Evolutionary conservation across 2,797 vertebrate genomes (phyloP).

Genomic region (Phataginus tricuspis): DNA sequence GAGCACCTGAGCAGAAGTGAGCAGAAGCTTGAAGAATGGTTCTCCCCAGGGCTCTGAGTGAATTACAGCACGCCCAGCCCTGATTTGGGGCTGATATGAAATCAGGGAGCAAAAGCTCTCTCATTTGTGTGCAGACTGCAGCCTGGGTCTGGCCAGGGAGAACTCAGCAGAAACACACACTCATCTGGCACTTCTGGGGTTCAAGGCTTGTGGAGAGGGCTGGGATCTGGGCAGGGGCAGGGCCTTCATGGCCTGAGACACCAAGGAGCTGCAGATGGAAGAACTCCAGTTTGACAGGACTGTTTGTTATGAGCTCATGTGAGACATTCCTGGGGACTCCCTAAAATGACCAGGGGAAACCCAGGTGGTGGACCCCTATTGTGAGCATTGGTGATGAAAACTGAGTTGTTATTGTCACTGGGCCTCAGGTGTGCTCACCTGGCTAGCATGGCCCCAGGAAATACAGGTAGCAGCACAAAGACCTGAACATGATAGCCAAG

Average conservation of each 20-base stretch:
- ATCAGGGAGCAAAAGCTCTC: neutral
- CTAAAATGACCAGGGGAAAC: neutral
- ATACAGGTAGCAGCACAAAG: neutral
- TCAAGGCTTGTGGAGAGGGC: neutral
- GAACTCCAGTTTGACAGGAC: neutral
- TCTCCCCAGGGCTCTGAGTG: neutral
- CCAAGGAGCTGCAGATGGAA: neutral
- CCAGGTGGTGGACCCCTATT: neutral
- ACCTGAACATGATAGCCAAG: neutral
- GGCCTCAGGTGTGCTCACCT: neutral
- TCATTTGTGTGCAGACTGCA: neutral
- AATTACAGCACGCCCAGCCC: neutral
- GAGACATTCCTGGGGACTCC: neutral
- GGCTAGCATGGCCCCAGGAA: neutral
- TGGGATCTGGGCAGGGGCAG: neutral
- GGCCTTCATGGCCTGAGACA: neutral
- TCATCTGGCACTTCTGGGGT: neutral
- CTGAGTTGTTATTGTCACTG: neutral
- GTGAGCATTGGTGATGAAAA: neutral
- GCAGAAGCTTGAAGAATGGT: neutral
- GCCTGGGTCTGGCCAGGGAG: neutral
- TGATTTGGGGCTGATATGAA: neutral
- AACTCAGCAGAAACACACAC: neutral
- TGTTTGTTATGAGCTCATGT: accelerated
- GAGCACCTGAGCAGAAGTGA: neutral